Evolutionary conservation across 2,888 invertebrate species (phyloP), one percentile per base, ranked within the genome.

Genomic region (Oscheius sp.): DNA sequence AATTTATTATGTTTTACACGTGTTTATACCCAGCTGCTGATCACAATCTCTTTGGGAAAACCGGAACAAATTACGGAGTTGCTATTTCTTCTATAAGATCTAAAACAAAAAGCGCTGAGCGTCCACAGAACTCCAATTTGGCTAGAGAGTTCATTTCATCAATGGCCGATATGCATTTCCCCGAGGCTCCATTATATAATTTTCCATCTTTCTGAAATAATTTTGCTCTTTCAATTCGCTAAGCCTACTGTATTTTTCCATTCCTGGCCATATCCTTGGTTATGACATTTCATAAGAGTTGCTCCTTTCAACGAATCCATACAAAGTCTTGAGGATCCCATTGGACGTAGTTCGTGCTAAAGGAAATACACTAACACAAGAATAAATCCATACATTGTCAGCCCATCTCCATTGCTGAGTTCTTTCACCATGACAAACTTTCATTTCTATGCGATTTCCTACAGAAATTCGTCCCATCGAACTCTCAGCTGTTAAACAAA

Each of bases 261-360:
- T 84, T 94, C 93, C 88, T 96, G 96, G 76, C 92, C 91, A 0
- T 93, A 93, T 12, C 93, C 92, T 89, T 93, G 92, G 87, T 93
- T 94, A 84, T 95, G 95, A 85, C 96, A 96, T 88, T 96, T 96
- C 79, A 92, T 91, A 10, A 96, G 89, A 67, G 91, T 89, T 0
- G 94, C 93, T 55, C 89, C 89, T 55, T 89, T 89, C 73, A 90
- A 90, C 0, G 80, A 74, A 57, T 90, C 89, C 0, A 92, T 92
- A 88, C 96, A 95, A 79, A 97, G 87, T 85, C 96, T 95, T 12
- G 95, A 88, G 34, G 93, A 89, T 75, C 93, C 92, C 0, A 92
- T 92, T 65, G 96, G 88, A 12, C 95, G 91, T 37, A 96, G 87
- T 88, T 96, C 95, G 58, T 91, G 90, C 73, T 92, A 61, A 63